These are phyloP conservation scores for Mirza zaza DNA, from an alignment of 2,113 vertebrate species.

Conservation along the genomic window DNA sequence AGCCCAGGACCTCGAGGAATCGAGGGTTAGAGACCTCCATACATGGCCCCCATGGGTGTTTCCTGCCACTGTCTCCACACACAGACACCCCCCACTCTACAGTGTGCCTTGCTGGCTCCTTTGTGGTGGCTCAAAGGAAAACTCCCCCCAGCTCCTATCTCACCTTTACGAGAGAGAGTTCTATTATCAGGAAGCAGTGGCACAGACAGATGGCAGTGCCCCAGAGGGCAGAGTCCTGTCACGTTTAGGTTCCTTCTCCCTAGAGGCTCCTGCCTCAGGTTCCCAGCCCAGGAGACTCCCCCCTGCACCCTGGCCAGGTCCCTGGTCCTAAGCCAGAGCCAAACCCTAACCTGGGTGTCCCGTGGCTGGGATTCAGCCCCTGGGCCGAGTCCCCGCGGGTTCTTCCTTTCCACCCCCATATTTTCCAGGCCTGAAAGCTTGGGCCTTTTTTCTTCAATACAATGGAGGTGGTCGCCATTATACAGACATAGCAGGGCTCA, in stretches of 20 bases:
- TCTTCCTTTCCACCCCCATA: background rate
- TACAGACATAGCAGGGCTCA: background rate
- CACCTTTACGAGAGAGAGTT: slow-evolving; percentile 17
- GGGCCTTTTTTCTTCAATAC: background rate
- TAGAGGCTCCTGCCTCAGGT: background rate
- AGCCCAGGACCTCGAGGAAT: background rate
- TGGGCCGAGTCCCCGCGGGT: background rate
- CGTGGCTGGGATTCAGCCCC: background rate
- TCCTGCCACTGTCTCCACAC: background rate
- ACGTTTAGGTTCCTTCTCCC: background rate
- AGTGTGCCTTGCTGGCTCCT: background rate
- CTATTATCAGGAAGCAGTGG: slow-evolving; percentile 21
- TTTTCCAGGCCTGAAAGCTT: background rate
- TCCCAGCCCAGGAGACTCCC: background rate
- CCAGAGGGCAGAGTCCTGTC: slow-evolving; percentile 47
- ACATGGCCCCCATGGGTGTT: background rate
- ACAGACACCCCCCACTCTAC: background rate
- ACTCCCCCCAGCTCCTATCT: background rate
- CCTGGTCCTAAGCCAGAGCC: background rate
- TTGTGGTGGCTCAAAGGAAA: background rate
- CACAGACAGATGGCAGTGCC: background rate
- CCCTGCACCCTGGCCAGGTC: background rate
- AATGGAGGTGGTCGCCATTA: background rate
- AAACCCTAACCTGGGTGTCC: background rate
- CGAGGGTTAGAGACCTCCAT: background rate